phyloP scores from a whole-genome alignment of 2,113 vertebrate species.

The Euleptes europaea region DNA sequence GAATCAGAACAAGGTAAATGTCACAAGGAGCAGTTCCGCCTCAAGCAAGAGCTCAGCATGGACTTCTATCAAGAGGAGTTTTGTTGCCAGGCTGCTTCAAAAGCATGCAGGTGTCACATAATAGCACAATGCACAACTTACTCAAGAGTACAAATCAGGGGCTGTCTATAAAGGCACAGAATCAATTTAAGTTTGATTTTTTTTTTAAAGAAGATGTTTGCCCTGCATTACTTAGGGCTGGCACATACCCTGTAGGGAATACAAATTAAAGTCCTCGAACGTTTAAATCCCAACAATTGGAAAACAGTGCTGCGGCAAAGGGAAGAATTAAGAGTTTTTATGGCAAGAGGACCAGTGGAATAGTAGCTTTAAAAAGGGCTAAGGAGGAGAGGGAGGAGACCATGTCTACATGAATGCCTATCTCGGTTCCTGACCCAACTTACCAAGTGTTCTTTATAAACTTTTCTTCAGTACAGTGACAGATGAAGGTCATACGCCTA shows the following conservation, averaged over 20 bases:
- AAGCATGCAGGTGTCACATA: neutral
- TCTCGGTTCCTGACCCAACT: neutral
- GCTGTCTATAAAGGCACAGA: neutral
- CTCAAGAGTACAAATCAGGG: too few species aligned
- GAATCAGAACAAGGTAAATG: neutral
- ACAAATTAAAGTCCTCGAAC: neutral
- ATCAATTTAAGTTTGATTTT: neutral
- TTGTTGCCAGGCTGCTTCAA: neutral
- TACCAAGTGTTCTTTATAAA: neutral
- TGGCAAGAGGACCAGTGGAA: neutral
- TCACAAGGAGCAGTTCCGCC: neutral
- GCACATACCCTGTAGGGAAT: neutral
- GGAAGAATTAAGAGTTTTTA: neutral
- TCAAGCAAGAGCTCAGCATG: neutral
- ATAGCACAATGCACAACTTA: neutral
- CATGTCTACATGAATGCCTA: neutral
- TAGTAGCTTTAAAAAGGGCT: neutral
- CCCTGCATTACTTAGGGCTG: neutral
- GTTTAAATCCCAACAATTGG: neutral
- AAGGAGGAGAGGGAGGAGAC: neutral
- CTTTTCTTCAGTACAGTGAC: neutral
- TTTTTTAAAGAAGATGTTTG: neutral
- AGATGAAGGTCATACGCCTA: neutral
- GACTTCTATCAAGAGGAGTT: neutral
- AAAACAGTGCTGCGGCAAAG: neutral